Conservation (phyloP, 2,888 invertebrate genomes). For the Teleiodes luculella region DNA sequence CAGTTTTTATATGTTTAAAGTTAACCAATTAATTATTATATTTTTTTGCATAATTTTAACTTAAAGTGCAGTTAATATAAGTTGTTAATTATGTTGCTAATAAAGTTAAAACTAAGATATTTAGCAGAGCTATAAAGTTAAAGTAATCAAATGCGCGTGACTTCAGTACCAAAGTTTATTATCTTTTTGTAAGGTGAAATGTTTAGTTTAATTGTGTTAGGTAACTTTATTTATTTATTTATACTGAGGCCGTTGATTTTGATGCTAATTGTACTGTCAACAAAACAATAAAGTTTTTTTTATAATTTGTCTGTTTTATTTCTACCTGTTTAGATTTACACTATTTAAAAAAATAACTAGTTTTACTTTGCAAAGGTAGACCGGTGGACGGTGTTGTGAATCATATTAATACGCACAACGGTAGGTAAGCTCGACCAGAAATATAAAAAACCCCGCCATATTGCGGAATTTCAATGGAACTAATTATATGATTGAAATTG, state of each 20-base stretch:
- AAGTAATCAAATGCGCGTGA: not conserved
- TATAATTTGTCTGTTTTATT: not conserved
- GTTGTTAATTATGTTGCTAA: slow-evolving; percentile 1
- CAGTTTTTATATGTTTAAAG: not conserved
- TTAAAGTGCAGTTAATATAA: not conserved
- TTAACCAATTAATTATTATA: not conserved
- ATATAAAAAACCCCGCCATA: no score
- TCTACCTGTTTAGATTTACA: no score
- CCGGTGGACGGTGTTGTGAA: no score
- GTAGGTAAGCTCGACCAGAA: no score
- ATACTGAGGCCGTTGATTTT: slow-evolving; percentile 15
- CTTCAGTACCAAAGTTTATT: slow-evolving; percentile 22
- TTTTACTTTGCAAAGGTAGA: no score
- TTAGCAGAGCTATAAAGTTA: not conserved
- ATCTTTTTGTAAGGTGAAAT: slow-evolving; percentile 17
- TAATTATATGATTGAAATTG: no score
- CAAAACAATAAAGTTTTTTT: slow-evolving; percentile 26
- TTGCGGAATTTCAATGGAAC: no score
- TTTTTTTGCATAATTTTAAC: not conserved
- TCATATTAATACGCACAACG: no score
- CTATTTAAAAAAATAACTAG: no score
- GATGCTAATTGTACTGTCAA: slow-evolving; percentile 13
- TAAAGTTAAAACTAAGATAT: not conserved
- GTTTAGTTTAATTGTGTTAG: slow-evolving; percentile 14
- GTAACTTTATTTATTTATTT: slow-evolving; percentile 23